Evolutionary conservation across 1,140 invertebrate genomes (phyloP).

Genomic region (Drosophila tsacasi): DNA sequence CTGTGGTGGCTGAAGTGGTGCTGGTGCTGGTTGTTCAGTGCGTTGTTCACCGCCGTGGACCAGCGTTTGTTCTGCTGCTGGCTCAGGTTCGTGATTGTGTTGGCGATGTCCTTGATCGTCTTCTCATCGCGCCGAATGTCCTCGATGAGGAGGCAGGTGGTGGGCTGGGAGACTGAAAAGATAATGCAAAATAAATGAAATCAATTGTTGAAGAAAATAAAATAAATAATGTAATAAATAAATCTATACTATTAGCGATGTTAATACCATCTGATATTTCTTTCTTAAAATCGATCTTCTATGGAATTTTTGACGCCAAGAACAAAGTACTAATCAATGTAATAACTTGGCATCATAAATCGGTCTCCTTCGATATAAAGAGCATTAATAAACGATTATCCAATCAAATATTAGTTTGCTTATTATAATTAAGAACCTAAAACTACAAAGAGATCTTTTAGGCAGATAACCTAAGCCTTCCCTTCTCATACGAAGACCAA

Average conservation of each 20-base stretch:
- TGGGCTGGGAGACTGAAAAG: conserved; percentile 69
- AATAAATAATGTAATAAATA: too few species aligned
- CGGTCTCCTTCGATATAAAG: too few species aligned
- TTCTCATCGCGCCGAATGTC: conserved; percentile 82
- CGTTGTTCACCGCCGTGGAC: conserved; percentile 79
- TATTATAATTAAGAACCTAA: neutral
- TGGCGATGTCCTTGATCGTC: conserved; percentile 82
- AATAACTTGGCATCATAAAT: too few species aligned
- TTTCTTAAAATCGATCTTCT: too few species aligned
- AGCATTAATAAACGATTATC: neutral
- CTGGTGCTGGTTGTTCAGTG: conserved; percentile 78
- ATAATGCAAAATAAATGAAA: neutral
- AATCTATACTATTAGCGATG: too few species aligned
- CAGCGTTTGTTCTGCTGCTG: conserved; percentile 80
- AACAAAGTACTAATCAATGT: too few species aligned
- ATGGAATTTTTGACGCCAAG: too few species aligned
- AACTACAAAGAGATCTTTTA: conserved; percentile 14
- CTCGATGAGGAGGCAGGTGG: conserved; percentile 77
- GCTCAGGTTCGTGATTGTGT: conserved; percentile 85
- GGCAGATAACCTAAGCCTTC: conserved; percentile 9
- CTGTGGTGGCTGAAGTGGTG: conserved; percentile 58
- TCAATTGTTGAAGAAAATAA: neutral
- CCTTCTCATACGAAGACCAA: conserved; percentile 19
- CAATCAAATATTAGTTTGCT: neutral
- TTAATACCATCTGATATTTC: too few species aligned